Evolutionary conservation across 2,888 invertebrate species (phyloP), one percentile per base, ranked within the genome.

Genomic region (Anthophora plumipes): DNA sequence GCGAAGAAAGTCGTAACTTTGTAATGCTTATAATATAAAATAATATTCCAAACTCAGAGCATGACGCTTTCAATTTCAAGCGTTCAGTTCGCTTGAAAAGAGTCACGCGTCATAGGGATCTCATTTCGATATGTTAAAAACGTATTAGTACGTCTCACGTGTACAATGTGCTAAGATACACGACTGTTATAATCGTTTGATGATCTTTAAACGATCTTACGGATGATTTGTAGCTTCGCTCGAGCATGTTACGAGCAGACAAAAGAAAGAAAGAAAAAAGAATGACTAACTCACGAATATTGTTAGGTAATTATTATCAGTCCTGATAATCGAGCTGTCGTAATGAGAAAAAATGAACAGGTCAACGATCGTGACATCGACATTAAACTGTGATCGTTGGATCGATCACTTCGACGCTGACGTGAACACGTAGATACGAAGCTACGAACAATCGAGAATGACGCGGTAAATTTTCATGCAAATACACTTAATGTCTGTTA

Each of bases 381-480:
- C 9, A 31, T n/a, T 14, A 48, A 0, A 14, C 17, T 20, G n/a
- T 48, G 61, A 66, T 71, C 70, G 12, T 17, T 25, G 39, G 25
- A 41, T 31, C 31, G 54, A 76, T 82, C 68, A 52, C 17, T 46
- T 66, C 46, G 25, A 48, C 11, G 11, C 12, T 50, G 57, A 46
- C 37, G 50, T 17, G 11, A 43, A 63, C 46, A 48, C 63, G 25
- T 48, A 12, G 1, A 17, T 17, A 43, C 43, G n/a, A 25, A 17
- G 43, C 7, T n/a, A 41, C 57, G 39, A 31, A 20, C 37, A n/a
- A 71, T 70, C 48, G 31, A n/a, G 66, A 17, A 70, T 80, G 86
- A 85, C 46, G 54, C 31, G 41, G 74, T 74, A 55, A 63, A 77
- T 80, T 77, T 77, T 37, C 55, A n/a, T 46, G 48, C 60, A 61